Evolutionary conservation across 1,140 invertebrate genomes (phyloP).

Genomic region (Drosophila quadrilineata): DNA sequence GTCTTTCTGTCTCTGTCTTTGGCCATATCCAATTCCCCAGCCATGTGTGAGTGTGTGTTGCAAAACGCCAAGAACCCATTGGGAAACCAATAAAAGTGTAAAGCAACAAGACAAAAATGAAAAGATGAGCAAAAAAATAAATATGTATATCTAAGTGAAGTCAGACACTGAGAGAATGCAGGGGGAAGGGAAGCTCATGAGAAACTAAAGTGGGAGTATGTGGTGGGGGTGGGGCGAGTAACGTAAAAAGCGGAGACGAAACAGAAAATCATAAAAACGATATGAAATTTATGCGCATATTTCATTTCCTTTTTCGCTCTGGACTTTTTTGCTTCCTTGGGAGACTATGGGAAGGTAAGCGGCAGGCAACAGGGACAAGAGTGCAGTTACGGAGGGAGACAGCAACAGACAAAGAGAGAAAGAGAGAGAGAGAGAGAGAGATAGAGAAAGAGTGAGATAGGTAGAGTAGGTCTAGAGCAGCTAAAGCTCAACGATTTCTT

Average conservation of each 20-base stretch:
- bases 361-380: not conserved
- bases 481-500: conserved; percentile 34
- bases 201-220: conserved; percentile 49
- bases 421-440: not conserved
- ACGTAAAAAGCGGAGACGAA: too few species aligned
- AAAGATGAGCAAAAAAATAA: conserved; percentile 17
- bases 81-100: conserved; percentile 66
- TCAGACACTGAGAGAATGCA: conserved; percentile 30
- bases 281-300: conserved; percentile 77
- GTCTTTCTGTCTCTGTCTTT: not conserved
- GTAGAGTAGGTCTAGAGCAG: conserved; percentile 1
- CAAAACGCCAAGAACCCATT: conserved; percentile 49
- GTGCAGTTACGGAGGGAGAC: conserved; percentile 13
- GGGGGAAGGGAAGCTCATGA: too few species aligned
- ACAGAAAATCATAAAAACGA: conserved; percentile 71
- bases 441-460: not conserved
- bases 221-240: too few species aligned
- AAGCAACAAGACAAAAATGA: conserved; percentile 36
- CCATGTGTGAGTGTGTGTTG: conserved; percentile 11
- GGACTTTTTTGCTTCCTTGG: conserved; percentile 36
- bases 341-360: not conserved
- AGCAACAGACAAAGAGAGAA: not conserved
- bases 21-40: conserved; percentile 16
- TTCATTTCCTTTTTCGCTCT: conserved; percentile 67
- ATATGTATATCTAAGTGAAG: not conserved